phyloP scores from a whole-genome alignment of 2,113 vertebrate genomes.

The Perognathus longimembris region DNA sequence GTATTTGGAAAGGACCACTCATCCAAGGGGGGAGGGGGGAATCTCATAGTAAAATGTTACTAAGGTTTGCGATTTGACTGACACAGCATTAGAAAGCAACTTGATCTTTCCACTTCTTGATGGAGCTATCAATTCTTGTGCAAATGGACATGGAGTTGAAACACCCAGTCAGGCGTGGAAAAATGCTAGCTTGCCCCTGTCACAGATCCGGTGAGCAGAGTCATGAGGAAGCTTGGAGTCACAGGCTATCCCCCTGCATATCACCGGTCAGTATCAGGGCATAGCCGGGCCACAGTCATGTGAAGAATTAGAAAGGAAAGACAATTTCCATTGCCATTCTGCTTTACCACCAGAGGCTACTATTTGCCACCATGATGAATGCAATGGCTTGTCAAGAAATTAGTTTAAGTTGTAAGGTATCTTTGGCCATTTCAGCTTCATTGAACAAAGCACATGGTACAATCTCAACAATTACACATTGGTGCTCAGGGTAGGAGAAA shows the following conservation, averaged over 20 bases:
- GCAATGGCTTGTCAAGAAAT: conserved; percentile 47
- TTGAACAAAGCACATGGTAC: background rate
- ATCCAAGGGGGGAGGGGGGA: conserved; percentile 66
- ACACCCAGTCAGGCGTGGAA: conserved; percentile 74
- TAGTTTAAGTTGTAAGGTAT: conserved; percentile 29
- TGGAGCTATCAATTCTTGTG: conserved; percentile 69
- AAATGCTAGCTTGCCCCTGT: conserved; percentile 73
- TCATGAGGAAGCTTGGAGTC: background rate
- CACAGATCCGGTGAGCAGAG: background rate
- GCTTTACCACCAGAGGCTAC: conserved; percentile 39
- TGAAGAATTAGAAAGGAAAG: background rate
- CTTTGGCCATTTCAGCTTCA: conserved; percentile 23
- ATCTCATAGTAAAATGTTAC: background rate
- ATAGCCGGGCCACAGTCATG: background rate
- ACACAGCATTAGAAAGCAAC: conserved; percentile 62
- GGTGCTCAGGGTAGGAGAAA: background rate
- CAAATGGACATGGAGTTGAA: conserved; percentile 71
- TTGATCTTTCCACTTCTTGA: conserved; percentile 66
- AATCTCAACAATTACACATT: background rate
- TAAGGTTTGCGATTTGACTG: conserved; percentile 65
- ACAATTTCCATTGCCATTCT: background rate
- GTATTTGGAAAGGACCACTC: conserved; percentile 15
- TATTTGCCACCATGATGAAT: conserved; percentile 32
- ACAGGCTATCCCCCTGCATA: background rate
- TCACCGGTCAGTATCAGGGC: background rate